Evolutionary conservation across 1,140 invertebrate genomes (phyloP).

Genomic region (Zaprionus capensis): DNA sequence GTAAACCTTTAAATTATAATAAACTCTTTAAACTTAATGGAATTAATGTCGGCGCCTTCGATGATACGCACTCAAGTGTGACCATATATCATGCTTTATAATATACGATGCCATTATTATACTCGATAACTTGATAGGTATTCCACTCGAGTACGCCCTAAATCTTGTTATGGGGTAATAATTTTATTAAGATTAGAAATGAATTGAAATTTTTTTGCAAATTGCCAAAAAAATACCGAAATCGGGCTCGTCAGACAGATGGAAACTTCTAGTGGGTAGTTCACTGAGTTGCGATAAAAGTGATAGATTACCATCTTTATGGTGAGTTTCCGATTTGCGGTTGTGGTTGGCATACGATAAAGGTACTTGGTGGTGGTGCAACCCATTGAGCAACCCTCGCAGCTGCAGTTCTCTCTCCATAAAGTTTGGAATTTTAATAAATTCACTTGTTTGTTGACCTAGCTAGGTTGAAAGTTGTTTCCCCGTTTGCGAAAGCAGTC

Average conservation of each 20-base stretch:
- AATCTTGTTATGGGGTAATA: slow-evolving; percentile 31
- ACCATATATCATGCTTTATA: slow-evolving; percentile 49
- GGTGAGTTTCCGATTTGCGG: neutral
- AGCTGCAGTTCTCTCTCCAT: slow-evolving; percentile 11
- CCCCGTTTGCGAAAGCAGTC: slow-evolving; percentile 9
- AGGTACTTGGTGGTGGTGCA: neutral
- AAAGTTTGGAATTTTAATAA: slow-evolving; percentile 33
- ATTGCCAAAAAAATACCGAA: neutral
- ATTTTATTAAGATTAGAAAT: slow-evolving; percentile 28
- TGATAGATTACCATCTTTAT: neutral
- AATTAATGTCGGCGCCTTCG: slow-evolving; percentile 23
- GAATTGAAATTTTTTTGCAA: slow-evolving; percentile 25
- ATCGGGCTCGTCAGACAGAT: slow-evolving; percentile 22
- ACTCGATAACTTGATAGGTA: slow-evolving; percentile 66
- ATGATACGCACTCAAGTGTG: slow-evolving; percentile 41
- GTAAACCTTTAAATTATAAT: slow-evolving; percentile 47
- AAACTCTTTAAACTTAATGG: neutral
- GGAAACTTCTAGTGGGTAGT: slow-evolving; percentile 12
- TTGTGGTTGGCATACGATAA: neutral
- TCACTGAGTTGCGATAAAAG: neutral
- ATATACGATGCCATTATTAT: slow-evolving; percentile 54
- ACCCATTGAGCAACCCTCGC: slow-evolving; percentile 21
- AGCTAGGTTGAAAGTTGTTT: slow-evolving; percentile 49
- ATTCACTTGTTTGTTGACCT: slow-evolving; percentile 43
- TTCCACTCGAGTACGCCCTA: slow-evolving; percentile 50